Percentiles rank a stretch among this genome's conserved stretches.
These are phyloP conservation scores for Eilema caniola DNA, from an alignment of 2,888 invertebrate genomes.

Conservation along the genomic window DNA sequence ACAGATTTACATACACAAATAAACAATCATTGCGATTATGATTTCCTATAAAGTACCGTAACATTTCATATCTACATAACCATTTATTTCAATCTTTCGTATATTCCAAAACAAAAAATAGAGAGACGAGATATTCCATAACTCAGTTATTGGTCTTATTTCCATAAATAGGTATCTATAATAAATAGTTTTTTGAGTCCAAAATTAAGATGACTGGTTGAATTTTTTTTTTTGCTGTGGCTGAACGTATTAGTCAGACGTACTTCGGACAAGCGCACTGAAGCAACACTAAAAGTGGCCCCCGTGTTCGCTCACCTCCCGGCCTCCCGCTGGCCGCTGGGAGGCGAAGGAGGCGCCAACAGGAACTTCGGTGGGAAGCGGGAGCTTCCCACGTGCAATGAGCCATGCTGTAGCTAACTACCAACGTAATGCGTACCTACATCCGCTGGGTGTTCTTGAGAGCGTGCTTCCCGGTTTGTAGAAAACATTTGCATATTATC, in stretches of 20 bases:
- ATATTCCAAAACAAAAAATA: too few relatives aligned
- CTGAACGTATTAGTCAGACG: background rate
- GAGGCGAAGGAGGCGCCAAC: slow-evolving; percentile 14
- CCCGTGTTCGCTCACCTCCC: slow-evolving; percentile 11
- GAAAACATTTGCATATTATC: background rate
- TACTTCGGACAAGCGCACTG: slow-evolving; percentile 11
- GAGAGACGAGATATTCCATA: background rate
- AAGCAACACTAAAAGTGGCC: slow-evolving; percentile 12
- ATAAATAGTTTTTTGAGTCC: background rate
- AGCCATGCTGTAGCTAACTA: slow-evolving; percentile 17
- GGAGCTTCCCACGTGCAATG: slow-evolving; percentile 19
- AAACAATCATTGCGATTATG: too few relatives aligned
- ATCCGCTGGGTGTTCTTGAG: slow-evolving; percentile 7
- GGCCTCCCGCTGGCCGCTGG: background rate
- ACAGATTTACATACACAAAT: too few relatives aligned
- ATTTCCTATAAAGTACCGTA: too few relatives aligned
- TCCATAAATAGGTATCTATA: background rate
- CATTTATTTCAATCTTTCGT: too few relatives aligned
- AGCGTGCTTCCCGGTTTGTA: slow-evolving; percentile 7
- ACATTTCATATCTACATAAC: too few relatives aligned
- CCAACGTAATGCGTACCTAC: slow-evolving; percentile 8
- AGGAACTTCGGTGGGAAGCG: slow-evolving; percentile 19
- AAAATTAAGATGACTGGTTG: slow-evolving; percentile 8
- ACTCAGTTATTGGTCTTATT: too few relatives aligned
- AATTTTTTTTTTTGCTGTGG: too few relatives aligned